phyloP scores from a whole-genome alignment of 1,140 invertebrate genomes.

The Drosophila sechellia region DNA sequence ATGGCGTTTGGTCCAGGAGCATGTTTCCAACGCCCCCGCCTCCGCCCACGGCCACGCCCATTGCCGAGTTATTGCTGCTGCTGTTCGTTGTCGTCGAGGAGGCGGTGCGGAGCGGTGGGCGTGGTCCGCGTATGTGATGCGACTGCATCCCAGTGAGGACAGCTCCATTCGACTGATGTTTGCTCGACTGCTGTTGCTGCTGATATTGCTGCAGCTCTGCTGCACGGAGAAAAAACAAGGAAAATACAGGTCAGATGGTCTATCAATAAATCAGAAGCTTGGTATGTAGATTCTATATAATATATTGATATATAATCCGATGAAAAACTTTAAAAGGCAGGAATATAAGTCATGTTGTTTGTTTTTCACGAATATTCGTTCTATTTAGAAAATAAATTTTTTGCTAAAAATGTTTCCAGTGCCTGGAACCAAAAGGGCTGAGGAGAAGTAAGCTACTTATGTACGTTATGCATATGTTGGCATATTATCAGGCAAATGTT shows the following conservation, averaged over 20 bases:
- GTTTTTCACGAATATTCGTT: too few relatives aligned
- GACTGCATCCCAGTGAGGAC: slow-evolving; percentile 70
- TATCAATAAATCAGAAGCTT: not conserved
- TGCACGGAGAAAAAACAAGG: slow-evolving; percentile 28
- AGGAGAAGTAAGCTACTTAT: slow-evolving; percentile 67
- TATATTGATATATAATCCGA: too few relatives aligned
- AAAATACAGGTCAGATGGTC: not conserved
- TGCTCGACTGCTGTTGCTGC: slow-evolving; percentile 63
- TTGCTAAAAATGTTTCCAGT: not conserved
- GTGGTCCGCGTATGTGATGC: slow-evolving; percentile 81
- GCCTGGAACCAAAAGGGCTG: not conserved
- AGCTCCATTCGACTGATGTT: slow-evolving; percentile 78
- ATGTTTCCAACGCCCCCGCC: slow-evolving; percentile 53
- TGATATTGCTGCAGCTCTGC: slow-evolving; percentile 79
- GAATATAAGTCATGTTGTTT: too few relatives aligned
- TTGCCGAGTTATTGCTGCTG: slow-evolving; percentile 82
- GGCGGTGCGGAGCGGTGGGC: slow-evolving; percentile 81
- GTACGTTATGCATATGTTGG: slow-evolving; percentile 70
- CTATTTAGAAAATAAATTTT: too few relatives aligned
- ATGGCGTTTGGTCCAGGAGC: slow-evolving; percentile 80
- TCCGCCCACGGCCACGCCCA: slow-evolving; percentile 40
- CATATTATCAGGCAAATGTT: slow-evolving; percentile 74
- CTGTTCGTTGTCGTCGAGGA: slow-evolving; percentile 77
- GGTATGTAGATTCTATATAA: not conserved
- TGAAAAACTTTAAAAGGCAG: too few relatives aligned